These are phyloP conservation scores for Merops nubicus DNA, from an alignment of 2,113 vertebrate species.

Conservation along the genomic window DNA sequence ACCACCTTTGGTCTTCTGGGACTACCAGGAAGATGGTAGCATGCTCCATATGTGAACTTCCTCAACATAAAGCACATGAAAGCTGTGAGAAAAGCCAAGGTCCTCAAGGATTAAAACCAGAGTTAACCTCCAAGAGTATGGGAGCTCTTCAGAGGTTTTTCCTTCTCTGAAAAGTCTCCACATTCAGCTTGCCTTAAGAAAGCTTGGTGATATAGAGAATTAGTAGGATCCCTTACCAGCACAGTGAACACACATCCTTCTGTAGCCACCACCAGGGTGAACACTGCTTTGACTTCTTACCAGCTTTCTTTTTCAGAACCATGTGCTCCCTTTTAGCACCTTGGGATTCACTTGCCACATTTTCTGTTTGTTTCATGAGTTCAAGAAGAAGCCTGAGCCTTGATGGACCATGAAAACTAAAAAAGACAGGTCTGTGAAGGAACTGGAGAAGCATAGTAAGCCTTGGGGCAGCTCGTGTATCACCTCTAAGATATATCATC, in stretches of 20 bases:
- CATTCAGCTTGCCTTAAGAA: not conserved
- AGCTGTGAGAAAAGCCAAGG: not conserved
- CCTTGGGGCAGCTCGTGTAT: not conserved
- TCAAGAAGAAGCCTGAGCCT: not conserved
- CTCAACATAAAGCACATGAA: fast-evolving
- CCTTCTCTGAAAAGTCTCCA: not conserved
- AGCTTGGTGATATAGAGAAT: not conserved
- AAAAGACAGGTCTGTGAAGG: not conserved
- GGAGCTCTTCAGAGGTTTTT: not conserved
- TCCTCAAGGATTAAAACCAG: not conserved
- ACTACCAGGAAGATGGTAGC: not conserved
- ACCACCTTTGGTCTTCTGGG: not conserved
- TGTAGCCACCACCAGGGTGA: not conserved
- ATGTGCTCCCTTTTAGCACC: not conserved
- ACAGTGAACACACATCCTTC: not conserved
- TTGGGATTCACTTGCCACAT: not conserved
- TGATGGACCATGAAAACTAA: not conserved
- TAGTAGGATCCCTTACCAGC: not conserved
- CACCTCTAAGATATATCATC: not conserved
- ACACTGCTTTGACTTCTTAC: not conserved
- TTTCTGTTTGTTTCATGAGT: not conserved
- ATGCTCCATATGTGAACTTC: fast-evolving
- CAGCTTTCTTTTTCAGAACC: not conserved
- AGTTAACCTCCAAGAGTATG: not conserved
- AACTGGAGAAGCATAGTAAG: not conserved